Percentiles rank a stretch among this genome's conserved stretches.
Conservation (phyloP, 2,113 vertebrate species). For the Ptilonorhynchus violaceus region DNA sequence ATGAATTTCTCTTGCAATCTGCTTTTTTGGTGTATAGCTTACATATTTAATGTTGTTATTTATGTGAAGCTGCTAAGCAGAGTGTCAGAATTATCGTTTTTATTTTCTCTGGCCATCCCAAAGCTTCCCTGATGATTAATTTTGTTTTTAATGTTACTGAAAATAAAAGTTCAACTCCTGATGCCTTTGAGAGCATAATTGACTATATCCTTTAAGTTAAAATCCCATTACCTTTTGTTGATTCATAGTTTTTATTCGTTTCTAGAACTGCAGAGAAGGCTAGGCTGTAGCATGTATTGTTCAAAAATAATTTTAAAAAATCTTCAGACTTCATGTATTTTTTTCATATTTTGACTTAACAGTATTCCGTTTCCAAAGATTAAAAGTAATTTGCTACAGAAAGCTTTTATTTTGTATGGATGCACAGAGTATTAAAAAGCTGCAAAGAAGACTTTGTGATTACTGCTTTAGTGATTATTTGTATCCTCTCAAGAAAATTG, state of each 20-base stretch:
- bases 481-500: not conserved
- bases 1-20: not conserved
- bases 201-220: not conserved
- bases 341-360: not conserved
- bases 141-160: not conserved
- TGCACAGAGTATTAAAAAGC: not conserved
- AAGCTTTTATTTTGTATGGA: not conserved
- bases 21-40: not conserved
- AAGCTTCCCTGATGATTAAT: not conserved
- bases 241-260: not conserved
- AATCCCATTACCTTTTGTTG: not conserved
- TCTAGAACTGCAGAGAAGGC: not conserved
- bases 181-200: not conserved
- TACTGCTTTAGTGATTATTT: not conserved
- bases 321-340: not conserved
- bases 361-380: not conserved
- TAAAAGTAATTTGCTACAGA: not conserved
- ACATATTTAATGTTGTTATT: not conserved
- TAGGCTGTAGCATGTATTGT: not conserved
- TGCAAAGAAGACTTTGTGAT: not conserved
- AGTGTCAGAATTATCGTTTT: not conserved
- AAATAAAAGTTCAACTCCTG: not conserved
- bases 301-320: not conserved
- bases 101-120: not conserved
- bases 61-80: not conserved